Conservation (phyloP, 2,113 vertebrate species). For the Embiotoca jacksoni region DNA sequence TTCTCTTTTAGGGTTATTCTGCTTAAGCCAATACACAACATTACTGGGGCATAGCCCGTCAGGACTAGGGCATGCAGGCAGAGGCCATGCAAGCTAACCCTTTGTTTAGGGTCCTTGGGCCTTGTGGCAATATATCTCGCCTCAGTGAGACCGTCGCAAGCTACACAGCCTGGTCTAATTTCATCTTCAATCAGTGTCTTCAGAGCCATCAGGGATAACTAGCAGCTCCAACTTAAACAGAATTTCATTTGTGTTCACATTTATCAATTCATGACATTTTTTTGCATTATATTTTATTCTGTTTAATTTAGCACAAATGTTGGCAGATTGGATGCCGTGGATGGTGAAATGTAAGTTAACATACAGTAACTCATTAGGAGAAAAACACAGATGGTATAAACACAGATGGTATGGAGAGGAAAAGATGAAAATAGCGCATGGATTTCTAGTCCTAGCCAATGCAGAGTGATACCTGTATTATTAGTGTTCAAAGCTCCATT, state of each 20-base stretch:
- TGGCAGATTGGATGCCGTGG: slow-evolving; percentile 9
- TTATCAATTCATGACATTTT: slow-evolving; percentile 50
- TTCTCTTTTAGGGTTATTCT: slow-evolving; percentile 74
- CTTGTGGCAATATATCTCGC: slow-evolving; percentile 71
- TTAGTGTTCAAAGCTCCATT: background rate
- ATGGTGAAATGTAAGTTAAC: slow-evolving; percentile 12
- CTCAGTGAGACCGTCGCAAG: slow-evolving; percentile 65
- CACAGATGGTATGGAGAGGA: too few relatives aligned
- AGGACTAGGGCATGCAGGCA: slow-evolving; percentile 57
- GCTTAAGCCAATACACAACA: slow-evolving; percentile 72
- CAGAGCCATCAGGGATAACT: slow-evolving; percentile 68
- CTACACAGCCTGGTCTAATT: slow-evolving; percentile 76
- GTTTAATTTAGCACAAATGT: slow-evolving; percentile 34
- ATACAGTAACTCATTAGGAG: slow-evolving; percentile 32
- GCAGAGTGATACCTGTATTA: slow-evolving; percentile 30
- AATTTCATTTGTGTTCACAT: slow-evolving; percentile 51
- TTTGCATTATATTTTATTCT: slow-evolving; percentile 28
- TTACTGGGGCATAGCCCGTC: slow-evolving; percentile 74
- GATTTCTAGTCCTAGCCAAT: slow-evolving; percentile 35
- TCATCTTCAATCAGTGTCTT: slow-evolving; percentile 83
- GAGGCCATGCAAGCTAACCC: slow-evolving; percentile 67
- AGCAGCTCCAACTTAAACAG: slow-evolving; percentile 49
- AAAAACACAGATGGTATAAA: background rate
- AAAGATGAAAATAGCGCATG: slow-evolving; percentile 9
- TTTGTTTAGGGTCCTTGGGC: slow-evolving; percentile 76